These are phyloP conservation scores for Platycheirus albimanus DNA, from an alignment of 2,888 invertebrate genomes.

Conservation along the genomic window DNA sequence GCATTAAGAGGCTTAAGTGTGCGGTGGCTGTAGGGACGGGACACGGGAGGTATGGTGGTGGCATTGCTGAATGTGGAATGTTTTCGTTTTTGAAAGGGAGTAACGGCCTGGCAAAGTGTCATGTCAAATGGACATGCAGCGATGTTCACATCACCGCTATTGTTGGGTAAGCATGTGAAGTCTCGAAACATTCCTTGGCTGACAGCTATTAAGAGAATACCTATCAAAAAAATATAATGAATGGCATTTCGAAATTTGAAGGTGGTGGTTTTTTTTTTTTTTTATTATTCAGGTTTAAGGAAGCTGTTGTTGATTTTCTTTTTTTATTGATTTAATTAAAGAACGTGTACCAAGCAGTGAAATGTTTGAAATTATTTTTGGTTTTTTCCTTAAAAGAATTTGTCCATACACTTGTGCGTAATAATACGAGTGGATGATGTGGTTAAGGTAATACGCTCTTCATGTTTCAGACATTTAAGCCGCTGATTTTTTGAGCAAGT, in stretches of 20 bases:
- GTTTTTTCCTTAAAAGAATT: no score
- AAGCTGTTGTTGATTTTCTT: not conserved
- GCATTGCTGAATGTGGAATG: slow-evolving; percentile 9
- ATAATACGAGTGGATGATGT: no score
- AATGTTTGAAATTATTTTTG: no score
- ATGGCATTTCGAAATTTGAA: slow-evolving; percentile 16
- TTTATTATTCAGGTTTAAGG: not conserved
- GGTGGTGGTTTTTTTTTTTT: not conserved
- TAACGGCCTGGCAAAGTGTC: slow-evolving; percentile 47
- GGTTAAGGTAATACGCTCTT: no score
- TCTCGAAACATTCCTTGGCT: slow-evolving; percentile 10
- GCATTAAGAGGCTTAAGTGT: slow-evolving; percentile 43
- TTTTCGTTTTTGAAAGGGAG: slow-evolving; percentile 17
- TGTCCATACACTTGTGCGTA: no score
- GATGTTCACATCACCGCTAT: slow-evolving; percentile 30
- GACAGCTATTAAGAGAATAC: slow-evolving; percentile 39
- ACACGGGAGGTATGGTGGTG: no score
- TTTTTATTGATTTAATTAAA: not conserved
- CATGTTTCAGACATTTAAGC: no score
- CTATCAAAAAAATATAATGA: not conserved
- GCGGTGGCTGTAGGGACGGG: not conserved
- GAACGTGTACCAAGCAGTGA: no score
- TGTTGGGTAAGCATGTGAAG: slow-evolving; percentile 39
- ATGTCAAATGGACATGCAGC: slow-evolving; percentile 53
- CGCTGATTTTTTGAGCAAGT: no score